phyloP scores from a whole-genome alignment of 92 coral and sea anemone genomes.

The Parazoanthus swiftii region DNA sequence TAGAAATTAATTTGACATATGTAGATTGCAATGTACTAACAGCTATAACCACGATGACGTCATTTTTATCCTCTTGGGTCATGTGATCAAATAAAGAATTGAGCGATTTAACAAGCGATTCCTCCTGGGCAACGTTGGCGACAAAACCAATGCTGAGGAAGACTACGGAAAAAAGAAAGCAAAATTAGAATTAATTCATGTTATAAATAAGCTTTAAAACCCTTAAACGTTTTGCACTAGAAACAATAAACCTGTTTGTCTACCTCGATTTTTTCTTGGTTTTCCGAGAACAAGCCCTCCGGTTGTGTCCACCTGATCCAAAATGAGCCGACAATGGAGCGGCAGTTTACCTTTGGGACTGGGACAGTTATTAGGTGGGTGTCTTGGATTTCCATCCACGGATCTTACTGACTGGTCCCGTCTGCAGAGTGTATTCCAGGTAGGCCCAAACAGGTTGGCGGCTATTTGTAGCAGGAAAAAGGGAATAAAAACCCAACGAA shows the following conservation, averaged over 20 bases:
- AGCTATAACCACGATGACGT: conserved; percentile 15
- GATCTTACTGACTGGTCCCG: not conserved
- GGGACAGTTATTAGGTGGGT: not conserved
- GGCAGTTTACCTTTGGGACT: not conserved
- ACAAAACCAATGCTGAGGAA: conserved; percentile 29
- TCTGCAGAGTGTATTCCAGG: not conserved
- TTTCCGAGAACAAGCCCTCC: conserved; percentile 26
- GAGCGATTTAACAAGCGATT: conserved; percentile 16
- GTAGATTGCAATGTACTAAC: conserved; percentile 2
- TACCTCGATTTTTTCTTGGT: conserved; percentile 25
- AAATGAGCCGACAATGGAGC: not conserved
- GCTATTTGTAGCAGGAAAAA: not conserved
- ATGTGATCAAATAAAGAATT: conserved; percentile 21
- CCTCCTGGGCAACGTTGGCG: not conserved
- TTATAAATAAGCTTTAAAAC: no score
- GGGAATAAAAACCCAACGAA: no score
- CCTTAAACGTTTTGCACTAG: not conserved
- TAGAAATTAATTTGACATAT: not conserved
- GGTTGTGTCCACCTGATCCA: conserved; percentile 10
- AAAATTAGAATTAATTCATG: not conserved
- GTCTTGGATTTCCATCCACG: not conserved
- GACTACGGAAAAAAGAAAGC: not conserved
- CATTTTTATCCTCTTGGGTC: conserved; percentile 30
- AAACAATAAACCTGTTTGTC: not conserved
- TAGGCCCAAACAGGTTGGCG: not conserved